Base-by-base conservation (phyloP, 2,888 invertebrate species). In the Nesidiocoris tenuis region DNA sequence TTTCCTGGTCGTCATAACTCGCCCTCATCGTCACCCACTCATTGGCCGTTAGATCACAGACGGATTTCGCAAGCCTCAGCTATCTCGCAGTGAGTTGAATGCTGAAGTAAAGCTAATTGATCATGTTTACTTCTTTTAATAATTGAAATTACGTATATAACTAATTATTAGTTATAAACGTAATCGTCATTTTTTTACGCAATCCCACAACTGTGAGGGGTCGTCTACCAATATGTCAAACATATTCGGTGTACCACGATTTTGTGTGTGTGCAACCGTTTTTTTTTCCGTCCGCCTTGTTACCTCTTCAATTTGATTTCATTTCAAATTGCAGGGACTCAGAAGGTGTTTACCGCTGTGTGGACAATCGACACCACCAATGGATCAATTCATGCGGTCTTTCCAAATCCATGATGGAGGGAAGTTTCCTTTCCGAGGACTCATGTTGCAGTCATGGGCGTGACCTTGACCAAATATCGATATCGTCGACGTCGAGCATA, bases 401-500 rank as follows among this genome's bases (percentile, higher is more conserved):
- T 56, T 80, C 87, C 66, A 87, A 86, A 80, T 86, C 86, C 76
- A 85, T 87, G 81, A 85, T 86, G 84, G 87, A 87, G 80, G 84
- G 86, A 76, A 86, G 86, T 82, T 86, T 85, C 80, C 85, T 86
- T 80, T 87, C 87, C 61, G 88, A 88, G 80, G 88, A 88, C 80
- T 76, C 79, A 16, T 77, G 77, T 54, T 78, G 77, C 64, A 78
- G 79, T 61, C 78, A 78, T 65, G 76, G 78, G 77, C 84, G 87
- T 77, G 88, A 88, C 81, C 85, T 86, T 39, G 89, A 89, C 81
- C 87, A 88, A 82, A 86, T 88, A 81, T 88, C 88, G 82, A 84
- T 89, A 77, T 88, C 88, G 57, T 88, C 88, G 12, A 86, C 86
- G 1, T 88, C 88, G 71, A 88, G 88, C 82, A 84, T 86, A 76